Evolutionary conservation across 2,113 vertebrate species (phyloP), one percentile per base, ranked within the genome.

Genomic region (Lipotes vexillifer): DNA sequence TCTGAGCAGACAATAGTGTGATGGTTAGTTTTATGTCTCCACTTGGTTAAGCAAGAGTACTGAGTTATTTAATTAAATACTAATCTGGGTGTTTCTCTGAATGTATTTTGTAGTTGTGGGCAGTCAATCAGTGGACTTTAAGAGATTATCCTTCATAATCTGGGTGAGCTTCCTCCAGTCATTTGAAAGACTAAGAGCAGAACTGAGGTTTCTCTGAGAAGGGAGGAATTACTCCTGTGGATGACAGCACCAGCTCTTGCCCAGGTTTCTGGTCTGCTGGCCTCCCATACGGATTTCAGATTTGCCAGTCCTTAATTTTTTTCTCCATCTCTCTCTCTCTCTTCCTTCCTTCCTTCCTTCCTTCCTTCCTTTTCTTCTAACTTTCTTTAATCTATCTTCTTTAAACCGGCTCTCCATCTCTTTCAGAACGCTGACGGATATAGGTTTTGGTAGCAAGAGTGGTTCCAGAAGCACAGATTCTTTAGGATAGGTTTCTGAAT

Each of bases 1-100:
- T 96, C 94, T 94, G 63, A 93, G 49, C n/a, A 87, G 89, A 94
- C 29, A 55, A 21, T n/a, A 59, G 41, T 52, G 66, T 83, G 61
- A 41, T 89, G 59, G 81, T 95, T 55, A 86, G 68, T 68, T 96
- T 86, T 87, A 63, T 85, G 13, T 91, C 31, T 59, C 89, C 83
- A 59, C 52, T 41, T 91, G 63, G 27, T 49, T 89, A 89, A 49
- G 44, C 27, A 61, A 71, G 87, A 63, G 14, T 44, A 21, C 36
- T 0, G 3, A 55, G 11, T 71, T 87, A 46, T 69, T 83, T 57
- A 33, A 7, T 87, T 44, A 84, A 83, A 69, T 21, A 21, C 23
- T 74, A 55, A 61, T 49, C 18, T 71, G 68, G 38, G 36, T 65
- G 49, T 82, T 75, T 33, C 7, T 38, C 38, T 87, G 49, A 74